These are phyloP conservation scores for Nymphalis polychloros DNA, from an alignment of 2,888 invertebrate species.

Conservation along the genomic window DNA sequence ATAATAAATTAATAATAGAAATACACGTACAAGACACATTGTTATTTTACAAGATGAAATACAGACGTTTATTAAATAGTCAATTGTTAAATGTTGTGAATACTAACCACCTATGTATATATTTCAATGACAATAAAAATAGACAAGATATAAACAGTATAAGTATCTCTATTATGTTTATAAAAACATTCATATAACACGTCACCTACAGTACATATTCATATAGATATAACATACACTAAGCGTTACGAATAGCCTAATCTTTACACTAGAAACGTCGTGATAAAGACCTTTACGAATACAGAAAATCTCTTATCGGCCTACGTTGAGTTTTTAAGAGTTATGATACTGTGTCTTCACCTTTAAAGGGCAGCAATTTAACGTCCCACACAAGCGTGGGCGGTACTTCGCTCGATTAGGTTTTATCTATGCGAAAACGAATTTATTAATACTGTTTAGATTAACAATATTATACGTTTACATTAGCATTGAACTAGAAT, in stretches of 20 bases:
- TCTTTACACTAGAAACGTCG: neutral
- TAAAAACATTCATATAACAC: too few relatives aligned
- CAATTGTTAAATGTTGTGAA: too few relatives aligned
- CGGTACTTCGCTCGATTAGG: slow-evolving; percentile 25
- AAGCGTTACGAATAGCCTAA: neutral
- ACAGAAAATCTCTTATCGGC: slow-evolving; percentile 1
- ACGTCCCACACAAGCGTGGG: slow-evolving; percentile 34
- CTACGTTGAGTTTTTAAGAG: slow-evolving; percentile 20
- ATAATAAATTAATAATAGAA: too few relatives aligned
- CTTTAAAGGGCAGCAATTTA: slow-evolving; percentile 41
- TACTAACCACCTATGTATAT: too few relatives aligned
- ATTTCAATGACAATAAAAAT: too few relatives aligned
- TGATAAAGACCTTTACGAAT: neutral
- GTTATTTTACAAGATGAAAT: too few relatives aligned
- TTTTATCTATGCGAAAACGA: slow-evolving; percentile 32
- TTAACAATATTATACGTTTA: neutral
- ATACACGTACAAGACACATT: too few relatives aligned
- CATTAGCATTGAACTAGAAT: neutral
- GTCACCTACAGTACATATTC: too few relatives aligned
- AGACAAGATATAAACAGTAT: too few relatives aligned
- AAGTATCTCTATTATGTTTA: too few relatives aligned
- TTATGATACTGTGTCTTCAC: slow-evolving; percentile 28
- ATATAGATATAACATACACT: too few relatives aligned
- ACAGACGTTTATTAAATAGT: too few relatives aligned
- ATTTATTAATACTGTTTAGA: slow-evolving; percentile 23